Evolutionary conservation across 2,797 vertebrate species (phyloP).

Genomic region (Pseudotriccus pelzelni): DNA sequence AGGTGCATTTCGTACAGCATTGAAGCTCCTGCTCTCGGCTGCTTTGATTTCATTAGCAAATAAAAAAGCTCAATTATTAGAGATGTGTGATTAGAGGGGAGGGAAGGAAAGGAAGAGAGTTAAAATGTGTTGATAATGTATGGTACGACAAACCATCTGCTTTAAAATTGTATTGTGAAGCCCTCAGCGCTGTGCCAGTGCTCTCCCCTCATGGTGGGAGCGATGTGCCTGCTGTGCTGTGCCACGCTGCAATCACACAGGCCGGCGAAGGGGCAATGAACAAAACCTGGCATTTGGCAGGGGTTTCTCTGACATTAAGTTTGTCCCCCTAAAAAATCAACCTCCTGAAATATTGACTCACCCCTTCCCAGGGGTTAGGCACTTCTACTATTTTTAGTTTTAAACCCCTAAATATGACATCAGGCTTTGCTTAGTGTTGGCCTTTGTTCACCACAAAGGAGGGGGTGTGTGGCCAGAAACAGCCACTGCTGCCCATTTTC

Average conservation of each 20-base stretch:
- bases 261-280: not conserved
- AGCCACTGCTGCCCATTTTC: fast-evolving
- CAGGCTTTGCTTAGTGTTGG: not conserved
- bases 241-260: fast-evolving
- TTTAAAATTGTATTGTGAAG: not conserved
- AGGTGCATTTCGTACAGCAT: not conserved
- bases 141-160: not conserved
- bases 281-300: not conserved
- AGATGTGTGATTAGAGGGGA: not conserved
- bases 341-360: not conserved
- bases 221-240: fast-evolving
- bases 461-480: not conserved
- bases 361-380: not conserved
- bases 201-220: fast-evolving
- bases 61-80: conserved; percentile 23
- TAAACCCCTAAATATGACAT: not conserved
- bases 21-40: conserved; percentile 19
- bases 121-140: conserved; percentile 17
- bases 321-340: not conserved
- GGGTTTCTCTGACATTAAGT: not conserved
- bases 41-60: conserved; percentile 40
- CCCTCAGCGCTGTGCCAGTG: fast-evolving
- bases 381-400: not conserved
- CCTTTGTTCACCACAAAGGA: not conserved
- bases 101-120: not conserved